Evolutionary conservation across 2,888 invertebrate species (phyloP).

Genomic region (Terebella lapidaria): DNA sequence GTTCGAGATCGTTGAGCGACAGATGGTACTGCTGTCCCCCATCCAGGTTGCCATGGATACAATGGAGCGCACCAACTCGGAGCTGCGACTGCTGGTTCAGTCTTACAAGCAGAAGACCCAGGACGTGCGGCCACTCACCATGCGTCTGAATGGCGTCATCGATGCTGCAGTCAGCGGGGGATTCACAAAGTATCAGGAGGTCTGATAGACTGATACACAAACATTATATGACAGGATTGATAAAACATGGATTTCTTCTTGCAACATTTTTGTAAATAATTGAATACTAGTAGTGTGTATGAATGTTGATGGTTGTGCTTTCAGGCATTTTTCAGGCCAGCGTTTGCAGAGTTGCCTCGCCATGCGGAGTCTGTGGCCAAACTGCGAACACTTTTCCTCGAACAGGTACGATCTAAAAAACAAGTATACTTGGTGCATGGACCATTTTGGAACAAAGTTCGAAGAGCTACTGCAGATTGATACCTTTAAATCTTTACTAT

Average conservation of each 20-base stretch:
- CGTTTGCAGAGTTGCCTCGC: slow-evolving; percentile 60
- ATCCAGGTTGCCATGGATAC: slow-evolving; percentile 42
- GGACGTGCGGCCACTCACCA: slow-evolving; percentile 58
- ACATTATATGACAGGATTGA: not conserved
- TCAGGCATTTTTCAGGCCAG: slow-evolving; percentile 73
- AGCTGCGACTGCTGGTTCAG: slow-evolving; percentile 66
- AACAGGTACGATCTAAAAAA: slow-evolving; percentile 62
- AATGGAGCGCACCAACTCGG: slow-evolving; percentile 34
- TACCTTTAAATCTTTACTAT: no score
- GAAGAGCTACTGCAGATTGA: no score
- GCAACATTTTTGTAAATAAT: no score
- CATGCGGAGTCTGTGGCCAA: slow-evolving; percentile 58
- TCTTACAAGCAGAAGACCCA: slow-evolving; percentile 62
- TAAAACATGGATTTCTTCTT: not conserved
- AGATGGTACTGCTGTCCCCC: slow-evolving; percentile 68
- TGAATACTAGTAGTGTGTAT: no score
- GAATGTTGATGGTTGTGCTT: no score
- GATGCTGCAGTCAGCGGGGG: slow-evolving; percentile 49
- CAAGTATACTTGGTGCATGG: no score
- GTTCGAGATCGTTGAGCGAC: slow-evolving; percentile 64
- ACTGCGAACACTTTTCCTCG: slow-evolving; percentile 67
- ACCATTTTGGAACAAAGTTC: no score
- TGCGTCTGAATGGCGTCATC: slow-evolving; percentile 46
- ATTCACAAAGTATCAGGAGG: slow-evolving; percentile 49
- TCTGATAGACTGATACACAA: slow-evolving; percentile 15